Base-by-base conservation (phyloP, 2,113 vertebrate species). In the Pardalotus punctatus region DNA sequence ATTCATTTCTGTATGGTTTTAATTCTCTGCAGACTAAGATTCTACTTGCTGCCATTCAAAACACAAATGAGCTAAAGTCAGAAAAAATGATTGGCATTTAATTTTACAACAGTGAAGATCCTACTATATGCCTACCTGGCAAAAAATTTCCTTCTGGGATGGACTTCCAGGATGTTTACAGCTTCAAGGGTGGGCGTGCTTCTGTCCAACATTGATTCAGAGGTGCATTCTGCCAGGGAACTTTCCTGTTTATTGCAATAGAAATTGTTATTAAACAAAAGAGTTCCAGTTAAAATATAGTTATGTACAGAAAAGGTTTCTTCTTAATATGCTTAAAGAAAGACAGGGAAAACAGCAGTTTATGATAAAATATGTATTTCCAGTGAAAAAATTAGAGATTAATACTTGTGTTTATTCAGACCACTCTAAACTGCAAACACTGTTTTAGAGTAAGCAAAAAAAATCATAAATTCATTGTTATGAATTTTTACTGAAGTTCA, bases 281-380 rank as follows among this genome's bases (percentile, higher is more conserved):
- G 21, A 47, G 12, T 5, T 56, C 7, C 19, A 10, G 9, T 50
- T 58, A 42, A 88, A 92, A 66, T 29, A 33, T 53, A 82, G 5
- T 33, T 22, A 57, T 61, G 5, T 48, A 51, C 8, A 56, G 15
- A 48, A 50, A 53, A 12, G 3, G 2, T 12, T 57, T 62, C 4
- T 45, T 71, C 79, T 64, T 28, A 58, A 43, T 40, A 62, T 20
- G 33, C 11, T 79, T 74, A n/a, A 66, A 64, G 14, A 17, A 70
- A 7, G 22, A 48, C 7, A 50, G 2, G 1, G 20, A 3, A 27
- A 51, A 86, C 78, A 69, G 1, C 1, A 2, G 6, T 8, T 56
- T 11, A 53, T 20, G 3, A 9, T 53, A 80, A 74, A 38, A 51
- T 12, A 54, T 19, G 57, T 10, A 56, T 23, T 57, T 31, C 73